A percentile compares a stretch with the other conserved stretches of the same genome.
These are phyloP conservation scores for Cheilosia soror DNA, from an alignment of 2,888 invertebrate species.

Conservation along the genomic window DNA sequence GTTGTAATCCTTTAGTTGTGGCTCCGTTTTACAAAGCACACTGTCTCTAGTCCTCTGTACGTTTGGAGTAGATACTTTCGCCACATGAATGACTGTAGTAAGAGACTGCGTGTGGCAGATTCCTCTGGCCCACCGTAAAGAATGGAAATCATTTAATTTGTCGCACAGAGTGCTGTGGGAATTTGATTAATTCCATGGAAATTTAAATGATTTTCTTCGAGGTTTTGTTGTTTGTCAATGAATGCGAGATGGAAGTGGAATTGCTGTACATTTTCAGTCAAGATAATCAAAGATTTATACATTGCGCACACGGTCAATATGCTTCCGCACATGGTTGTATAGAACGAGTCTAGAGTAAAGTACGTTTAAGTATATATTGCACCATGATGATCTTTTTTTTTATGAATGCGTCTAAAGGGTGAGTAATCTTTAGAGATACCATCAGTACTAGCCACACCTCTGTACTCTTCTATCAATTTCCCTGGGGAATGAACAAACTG, in stretches of 20 bases:
- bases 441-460: too few species aligned
- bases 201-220: constrained; percentile 46
- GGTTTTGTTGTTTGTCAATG: constrained; percentile 12
- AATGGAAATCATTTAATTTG: constrained; percentile 71
- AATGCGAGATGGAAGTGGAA: background rate
- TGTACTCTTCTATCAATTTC: too few species aligned
- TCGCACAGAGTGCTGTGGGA: constrained; percentile 48
- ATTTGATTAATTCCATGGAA: constrained; percentile 49
- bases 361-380: too few species aligned
- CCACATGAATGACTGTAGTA: constrained; percentile 42
- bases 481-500: too few species aligned
- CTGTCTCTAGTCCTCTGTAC: constrained; percentile 6
- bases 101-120: constrained; percentile 44
- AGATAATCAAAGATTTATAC: background rate
- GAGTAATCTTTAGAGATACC: too few species aligned
- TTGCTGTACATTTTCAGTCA: background rate
- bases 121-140: constrained; percentile 11
- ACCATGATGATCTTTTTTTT: too few species aligned
- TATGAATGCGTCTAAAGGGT: too few species aligned
- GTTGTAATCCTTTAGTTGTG: constrained; percentile 59
- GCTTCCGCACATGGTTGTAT: background rate
- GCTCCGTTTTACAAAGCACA: constrained; percentile 28
- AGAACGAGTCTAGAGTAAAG: too few species aligned
- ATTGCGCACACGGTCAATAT: background rate
- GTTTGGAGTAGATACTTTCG: constrained; percentile 24